Evolutionary conservation across 1,140 invertebrate species (phyloP).

Genomic region (Sarcophaga peregrina): DNA sequence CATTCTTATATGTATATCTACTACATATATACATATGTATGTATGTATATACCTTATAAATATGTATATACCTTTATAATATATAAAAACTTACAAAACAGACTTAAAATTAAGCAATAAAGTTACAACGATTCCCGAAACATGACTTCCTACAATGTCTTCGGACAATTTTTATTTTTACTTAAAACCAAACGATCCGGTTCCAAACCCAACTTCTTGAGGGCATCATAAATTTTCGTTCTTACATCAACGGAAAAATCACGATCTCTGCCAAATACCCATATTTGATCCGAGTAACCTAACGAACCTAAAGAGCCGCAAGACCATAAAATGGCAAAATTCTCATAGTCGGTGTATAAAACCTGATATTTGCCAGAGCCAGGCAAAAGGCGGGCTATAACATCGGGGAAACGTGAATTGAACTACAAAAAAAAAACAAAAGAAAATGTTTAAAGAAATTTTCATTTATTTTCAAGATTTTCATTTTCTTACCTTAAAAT

Average conservation of each 20-base stretch:
- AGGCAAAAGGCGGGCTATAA: conserved; percentile 74
- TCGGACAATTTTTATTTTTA: conserved; percentile 73
- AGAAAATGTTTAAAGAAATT: not conserved
- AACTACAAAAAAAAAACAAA: conserved; percentile 64
- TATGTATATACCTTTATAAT: not conserved
- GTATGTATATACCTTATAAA: not conserved
- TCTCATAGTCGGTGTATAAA: conserved; percentile 77
- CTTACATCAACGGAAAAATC: conserved; percentile 71
- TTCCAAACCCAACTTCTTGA: conserved; percentile 71
- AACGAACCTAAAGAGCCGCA: conserved; percentile 72
- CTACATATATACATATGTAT: not conserved
- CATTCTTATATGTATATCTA: not conserved
- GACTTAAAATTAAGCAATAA: too few species aligned
- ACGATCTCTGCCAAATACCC: conserved; percentile 72
- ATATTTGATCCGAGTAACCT: conserved; percentile 72
- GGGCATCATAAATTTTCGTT: conserved; percentile 71
- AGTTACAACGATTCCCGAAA: too few species aligned
- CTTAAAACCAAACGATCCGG: conserved; percentile 74
- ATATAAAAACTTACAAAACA: too few species aligned
- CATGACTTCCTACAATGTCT: conserved; percentile 50
- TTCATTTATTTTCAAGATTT: conserved; percentile 4
- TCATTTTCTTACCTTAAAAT: conserved; percentile 59
- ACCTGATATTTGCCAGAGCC: conserved; percentile 76
- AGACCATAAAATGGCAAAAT: conserved; percentile 77
- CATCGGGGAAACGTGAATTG: conserved; percentile 72